Conservation (phyloP, 1,140 invertebrate species). For the Carposina sasakii region DNA sequence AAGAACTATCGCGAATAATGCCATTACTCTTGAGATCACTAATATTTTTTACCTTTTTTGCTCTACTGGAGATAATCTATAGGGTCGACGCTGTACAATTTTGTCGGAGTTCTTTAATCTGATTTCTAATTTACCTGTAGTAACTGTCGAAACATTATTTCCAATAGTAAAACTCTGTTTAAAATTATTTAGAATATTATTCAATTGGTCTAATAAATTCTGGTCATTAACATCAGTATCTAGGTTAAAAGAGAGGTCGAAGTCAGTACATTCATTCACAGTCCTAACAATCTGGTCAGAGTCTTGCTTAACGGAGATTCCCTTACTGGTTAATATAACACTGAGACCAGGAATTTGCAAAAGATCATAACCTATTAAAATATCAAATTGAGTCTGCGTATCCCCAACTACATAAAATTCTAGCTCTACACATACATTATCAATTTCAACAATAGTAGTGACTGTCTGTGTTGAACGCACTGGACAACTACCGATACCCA, state of each 20-base stretch:
- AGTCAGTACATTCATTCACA: background rate
- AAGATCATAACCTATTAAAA: constrained; percentile 24
- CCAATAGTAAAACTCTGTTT: constrained; percentile 19
- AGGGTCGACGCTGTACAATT: constrained; percentile 30
- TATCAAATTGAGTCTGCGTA: constrained; percentile 17
- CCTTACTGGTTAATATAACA: constrained; percentile 8
- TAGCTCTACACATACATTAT: constrained; percentile 5
- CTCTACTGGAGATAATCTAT: too few species aligned
- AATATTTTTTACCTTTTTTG: too few species aligned
- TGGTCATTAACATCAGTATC: constrained; percentile 5
- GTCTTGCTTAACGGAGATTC: constrained; percentile 7
- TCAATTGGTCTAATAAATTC: constrained; percentile 5
- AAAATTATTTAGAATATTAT: constrained; percentile 7
- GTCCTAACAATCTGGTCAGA: too few species aligned
- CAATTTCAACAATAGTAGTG: constrained; percentile 16
- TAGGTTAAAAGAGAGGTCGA: background rate
- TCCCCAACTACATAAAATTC: constrained; percentile 15
- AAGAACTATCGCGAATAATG: too few species aligned
- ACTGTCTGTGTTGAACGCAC: constrained; percentile 11
- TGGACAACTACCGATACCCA: constrained; percentile 8
- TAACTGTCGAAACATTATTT: constrained; percentile 14
- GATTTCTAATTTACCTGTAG: constrained; percentile 22
- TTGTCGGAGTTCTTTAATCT: constrained; percentile 18
- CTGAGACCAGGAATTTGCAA: constrained; percentile 24
- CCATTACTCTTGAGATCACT: too few species aligned